phyloP scores from a whole-genome alignment of 2,113 vertebrate species.

The Hydropotes inermis region DNA sequence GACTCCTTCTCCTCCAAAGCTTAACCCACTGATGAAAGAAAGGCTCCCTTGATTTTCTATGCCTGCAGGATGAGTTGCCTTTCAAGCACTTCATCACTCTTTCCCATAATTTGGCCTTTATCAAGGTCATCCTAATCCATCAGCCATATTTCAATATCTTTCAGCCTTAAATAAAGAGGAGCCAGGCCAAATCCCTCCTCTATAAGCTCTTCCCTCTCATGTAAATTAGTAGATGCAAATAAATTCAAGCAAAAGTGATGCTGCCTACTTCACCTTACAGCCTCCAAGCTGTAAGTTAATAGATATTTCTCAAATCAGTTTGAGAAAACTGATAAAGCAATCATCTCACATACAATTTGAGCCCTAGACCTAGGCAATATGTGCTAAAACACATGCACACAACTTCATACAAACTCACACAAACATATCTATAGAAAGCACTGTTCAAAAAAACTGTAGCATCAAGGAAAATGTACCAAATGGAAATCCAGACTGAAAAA shows the following conservation, averaged over 20 bases:
- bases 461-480: not conserved
- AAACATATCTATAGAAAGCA: not conserved
- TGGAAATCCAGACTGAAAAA: slow-evolving; percentile 32
- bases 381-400: not conserved
- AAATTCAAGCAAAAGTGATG: not conserved
- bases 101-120: not conserved
- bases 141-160: not conserved
- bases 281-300: not conserved
- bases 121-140: not conserved
- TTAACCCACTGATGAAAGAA: not conserved
- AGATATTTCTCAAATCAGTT: not conserved
- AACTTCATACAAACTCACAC: not conserved
- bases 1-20: not conserved
- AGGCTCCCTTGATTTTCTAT: not conserved
- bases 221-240: not conserved
- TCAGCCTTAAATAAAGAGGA: not conserved
- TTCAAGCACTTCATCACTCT: not conserved
- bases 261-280: not conserved
- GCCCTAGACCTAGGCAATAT: not conserved
- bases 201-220: not conserved
- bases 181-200: not conserved
- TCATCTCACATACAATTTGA: not conserved
- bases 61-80: not conserved
- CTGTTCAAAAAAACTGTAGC: not conserved
- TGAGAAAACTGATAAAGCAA: slow-evolving; percentile 4